Conservation (phyloP, 1,140 invertebrate genomes). For the Diachasma alloeum region DNA sequence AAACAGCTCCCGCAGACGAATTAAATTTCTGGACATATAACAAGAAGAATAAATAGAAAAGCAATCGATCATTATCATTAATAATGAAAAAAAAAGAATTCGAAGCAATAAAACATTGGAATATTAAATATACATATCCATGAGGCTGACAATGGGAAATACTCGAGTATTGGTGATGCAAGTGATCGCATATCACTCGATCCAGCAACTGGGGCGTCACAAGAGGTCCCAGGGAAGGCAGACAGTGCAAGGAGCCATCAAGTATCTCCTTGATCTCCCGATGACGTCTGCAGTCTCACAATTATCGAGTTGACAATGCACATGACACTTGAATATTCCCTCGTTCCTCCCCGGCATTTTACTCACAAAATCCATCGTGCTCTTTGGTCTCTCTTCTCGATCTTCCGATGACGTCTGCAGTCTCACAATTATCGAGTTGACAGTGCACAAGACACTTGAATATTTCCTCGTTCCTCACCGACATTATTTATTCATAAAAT, state of each 20-base stretch:
- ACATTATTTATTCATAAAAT: not conserved
- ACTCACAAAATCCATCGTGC: not conserved
- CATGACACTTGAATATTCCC: not conserved
- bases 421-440: not conserved
- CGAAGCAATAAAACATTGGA: not conserved
- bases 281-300: not conserved
- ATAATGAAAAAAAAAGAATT: not conserved
- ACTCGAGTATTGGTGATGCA: conserved; percentile 4
- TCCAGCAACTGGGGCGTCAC: conserved; percentile 27
- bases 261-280: conserved; percentile 1
- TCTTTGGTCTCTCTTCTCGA: not conserved
- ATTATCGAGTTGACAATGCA: not conserved
- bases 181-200: conserved; percentile 12
- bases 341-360: not conserved
- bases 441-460: not conserved
- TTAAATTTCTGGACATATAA: not conserved
- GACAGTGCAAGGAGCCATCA: conserved; percentile 2
- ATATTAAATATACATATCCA: not conserved
- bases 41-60: not conserved
- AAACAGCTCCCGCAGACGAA: not conserved
- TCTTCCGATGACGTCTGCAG: not conserved
- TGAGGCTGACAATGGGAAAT: not conserved
- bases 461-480: not conserved
- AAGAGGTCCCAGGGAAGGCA: conserved; percentile 5
- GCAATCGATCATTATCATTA: not conserved